Evolutionary conservation across 2,113 vertebrate genomes (phyloP), one percentile per base, ranked within the genome.

Genomic region (Dissostichus mawsoni): DNA sequence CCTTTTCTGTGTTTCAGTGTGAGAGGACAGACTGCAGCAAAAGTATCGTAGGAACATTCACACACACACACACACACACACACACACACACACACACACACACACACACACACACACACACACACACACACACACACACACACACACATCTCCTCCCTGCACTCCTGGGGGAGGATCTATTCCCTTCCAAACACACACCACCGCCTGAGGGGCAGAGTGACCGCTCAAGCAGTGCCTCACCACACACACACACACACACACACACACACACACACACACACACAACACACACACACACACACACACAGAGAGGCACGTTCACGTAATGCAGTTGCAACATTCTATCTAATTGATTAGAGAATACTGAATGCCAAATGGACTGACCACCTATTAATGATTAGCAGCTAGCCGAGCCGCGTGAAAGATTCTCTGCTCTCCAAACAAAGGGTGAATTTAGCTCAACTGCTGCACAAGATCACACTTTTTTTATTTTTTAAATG

Each of bases 151-250:
- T 86, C 89, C 85, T 89, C 86, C 74, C 86, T 84, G 81, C 89
- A 80, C 86, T 93, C 93, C 91, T 92, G 83, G 83, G 92, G 93
- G 92, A 93, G 93, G 92, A 93, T 93, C 93, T 88, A 93, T 93
- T 94, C 89, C 87, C 86, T 91, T 86, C 93, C 92, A 91, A 93
- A 91, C 90, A 90, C 90, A 88, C 92, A 91, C 82, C 81, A 93
- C 83, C 11, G 92, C 93, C 93, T 89, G 88, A 91, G 93, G 93
- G 93, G 89, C 88, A 93, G 92, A 94, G 92, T 94, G 93, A 94
- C 93, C 92, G 92, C 87, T 94, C 90, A 92, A 93, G 90, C 93
- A 93, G 84, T 12, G 87, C 75, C 69, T 85, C 80, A 66, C 83
- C 83, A 69, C 81, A 78, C 79, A 76, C 65, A 74, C 69, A 74